Evolutionary conservation across 1,140 invertebrate genomes (phyloP).

Genomic region (Pogonomyrmex barbatus): DNA sequence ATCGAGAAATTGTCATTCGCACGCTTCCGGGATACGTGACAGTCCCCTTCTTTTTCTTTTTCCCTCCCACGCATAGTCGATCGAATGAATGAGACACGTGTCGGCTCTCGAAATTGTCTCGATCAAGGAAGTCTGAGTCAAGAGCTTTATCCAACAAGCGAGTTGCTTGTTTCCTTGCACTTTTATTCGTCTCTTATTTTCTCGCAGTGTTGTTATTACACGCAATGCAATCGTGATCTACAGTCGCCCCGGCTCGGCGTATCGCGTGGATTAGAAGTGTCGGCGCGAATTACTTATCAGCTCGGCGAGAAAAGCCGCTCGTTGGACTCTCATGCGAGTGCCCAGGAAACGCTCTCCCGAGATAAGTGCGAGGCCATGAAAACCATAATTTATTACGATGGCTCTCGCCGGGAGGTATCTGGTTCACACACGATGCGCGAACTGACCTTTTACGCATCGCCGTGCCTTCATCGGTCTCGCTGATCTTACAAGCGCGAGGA

Average conservation of each 20-base stretch:
- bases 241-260: slow-evolving; percentile 66
- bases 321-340: slow-evolving; percentile 69
- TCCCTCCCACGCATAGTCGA: not conserved
- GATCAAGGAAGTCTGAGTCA: slow-evolving; percentile 39
- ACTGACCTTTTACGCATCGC: slow-evolving; percentile 69
- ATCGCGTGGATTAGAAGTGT: slow-evolving; percentile 75
- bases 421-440: slow-evolving; percentile 75
- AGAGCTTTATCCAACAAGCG: slow-evolving; percentile 46
- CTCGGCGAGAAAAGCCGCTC: not conserved
- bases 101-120: not conserved
- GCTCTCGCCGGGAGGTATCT: slow-evolving; percentile 80
- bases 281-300: slow-evolving; percentile 72
- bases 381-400: slow-evolving; percentile 84
- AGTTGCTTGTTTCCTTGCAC: slow-evolving; percentile 16
- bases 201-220: slow-evolving; percentile 48
- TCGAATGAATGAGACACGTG: slow-evolving; percentile 5
- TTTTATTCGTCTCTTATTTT: slow-evolving; percentile 25
- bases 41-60: not conserved
- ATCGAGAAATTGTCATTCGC: slow-evolving; percentile 58
- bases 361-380: slow-evolving; percentile 82
- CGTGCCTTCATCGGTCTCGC: slow-evolving; percentile 59
- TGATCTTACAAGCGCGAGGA: slow-evolving; percentile 27
- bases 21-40: slow-evolving; percentile 42
- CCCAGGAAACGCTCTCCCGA: slow-evolving; percentile 75
- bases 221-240: slow-evolving; percentile 73